Evolutionary conservation across 2,113 vertebrate species (phyloP).

Genomic region (Burhinus bistriatus): DNA sequence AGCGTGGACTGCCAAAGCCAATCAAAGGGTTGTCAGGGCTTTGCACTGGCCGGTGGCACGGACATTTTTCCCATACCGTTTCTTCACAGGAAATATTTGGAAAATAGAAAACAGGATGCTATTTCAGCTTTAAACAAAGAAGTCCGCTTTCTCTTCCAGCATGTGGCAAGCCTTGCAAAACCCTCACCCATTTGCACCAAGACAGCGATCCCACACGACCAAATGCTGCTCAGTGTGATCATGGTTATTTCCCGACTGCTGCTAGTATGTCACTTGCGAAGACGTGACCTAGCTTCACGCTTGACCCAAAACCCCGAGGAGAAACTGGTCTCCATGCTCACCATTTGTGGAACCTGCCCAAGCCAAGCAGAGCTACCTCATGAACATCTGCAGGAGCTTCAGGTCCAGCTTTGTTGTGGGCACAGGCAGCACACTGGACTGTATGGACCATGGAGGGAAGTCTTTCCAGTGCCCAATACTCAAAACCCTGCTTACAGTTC

Average conservation of each 20-base stretch:
- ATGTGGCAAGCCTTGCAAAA: not conserved
- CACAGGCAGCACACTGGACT: not conserved
- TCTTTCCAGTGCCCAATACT: not conserved
- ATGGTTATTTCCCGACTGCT: fast-evolving
- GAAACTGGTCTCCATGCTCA: not conserved
- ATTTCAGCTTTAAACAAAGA: not conserved
- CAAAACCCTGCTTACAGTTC: not conserved
- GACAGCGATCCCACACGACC: fast-evolving
- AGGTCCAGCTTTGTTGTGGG: not conserved
- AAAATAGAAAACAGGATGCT: not conserved
- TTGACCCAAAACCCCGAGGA: not conserved
- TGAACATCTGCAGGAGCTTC: not conserved
- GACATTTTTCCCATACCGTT: not conserved
- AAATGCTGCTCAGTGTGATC: not conserved
- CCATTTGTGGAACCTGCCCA: not conserved
- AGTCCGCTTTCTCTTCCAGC: not conserved
- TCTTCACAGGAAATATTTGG: not conserved
- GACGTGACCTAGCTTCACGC: not conserved
- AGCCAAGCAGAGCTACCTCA: not conserved
- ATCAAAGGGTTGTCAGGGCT: not conserved
- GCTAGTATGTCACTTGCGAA: not conserved
- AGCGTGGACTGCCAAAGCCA: not conserved
- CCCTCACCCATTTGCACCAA: not conserved
- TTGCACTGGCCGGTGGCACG: not conserved
- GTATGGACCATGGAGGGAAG: fast-evolving